Evolutionary conservation across 2,797 vertebrate species (phyloP).

Genomic region (Anguilla anguilla): DNA sequence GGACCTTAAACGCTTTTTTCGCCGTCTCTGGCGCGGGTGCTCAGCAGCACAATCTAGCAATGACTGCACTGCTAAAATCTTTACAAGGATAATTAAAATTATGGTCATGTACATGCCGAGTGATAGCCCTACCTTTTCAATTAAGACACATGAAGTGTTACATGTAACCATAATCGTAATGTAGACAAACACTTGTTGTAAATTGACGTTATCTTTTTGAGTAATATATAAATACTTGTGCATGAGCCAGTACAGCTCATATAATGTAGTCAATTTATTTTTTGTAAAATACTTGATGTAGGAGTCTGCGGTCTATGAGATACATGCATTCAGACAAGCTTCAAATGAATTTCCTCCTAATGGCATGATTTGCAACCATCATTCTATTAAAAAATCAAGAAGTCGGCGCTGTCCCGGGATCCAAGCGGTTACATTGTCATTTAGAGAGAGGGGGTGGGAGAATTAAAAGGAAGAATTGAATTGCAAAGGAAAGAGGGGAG

Average conservation of each 20-base stretch:
- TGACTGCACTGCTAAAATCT: slow-evolving; percentile 32
- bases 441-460: slow-evolving; percentile 44
- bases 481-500: slow-evolving; percentile 50
- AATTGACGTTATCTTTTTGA: not conserved
- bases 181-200: slow-evolving; percentile 31
- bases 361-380: slow-evolving; percentile 12
- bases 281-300: not conserved
- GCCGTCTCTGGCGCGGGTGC: slow-evolving; percentile 12
- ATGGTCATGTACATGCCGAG: slow-evolving; percentile 8
- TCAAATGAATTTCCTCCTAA: not conserved
- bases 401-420: slow-evolving; percentile 46
- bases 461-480: slow-evolving; percentile 62
- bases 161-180: not conserved
- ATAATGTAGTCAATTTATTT: not conserved
- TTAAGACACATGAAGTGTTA: slow-evolving; percentile 2
- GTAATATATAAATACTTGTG: not conserved
- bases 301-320: not conserved
- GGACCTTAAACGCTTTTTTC: slow-evolving; percentile 17
- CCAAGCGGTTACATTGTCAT: slow-evolving; percentile 60
- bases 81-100: slow-evolving; percentile 14
- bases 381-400: slow-evolving; percentile 48
- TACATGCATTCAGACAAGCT: not conserved
- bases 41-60: slow-evolving; percentile 12
- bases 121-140: not conserved
- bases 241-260: not conserved